Percentiles rank a stretch among this genome's conserved stretches.
Conservation (phyloP, 2,113 vertebrate genomes). For the Mionectes macconnelli region DNA sequence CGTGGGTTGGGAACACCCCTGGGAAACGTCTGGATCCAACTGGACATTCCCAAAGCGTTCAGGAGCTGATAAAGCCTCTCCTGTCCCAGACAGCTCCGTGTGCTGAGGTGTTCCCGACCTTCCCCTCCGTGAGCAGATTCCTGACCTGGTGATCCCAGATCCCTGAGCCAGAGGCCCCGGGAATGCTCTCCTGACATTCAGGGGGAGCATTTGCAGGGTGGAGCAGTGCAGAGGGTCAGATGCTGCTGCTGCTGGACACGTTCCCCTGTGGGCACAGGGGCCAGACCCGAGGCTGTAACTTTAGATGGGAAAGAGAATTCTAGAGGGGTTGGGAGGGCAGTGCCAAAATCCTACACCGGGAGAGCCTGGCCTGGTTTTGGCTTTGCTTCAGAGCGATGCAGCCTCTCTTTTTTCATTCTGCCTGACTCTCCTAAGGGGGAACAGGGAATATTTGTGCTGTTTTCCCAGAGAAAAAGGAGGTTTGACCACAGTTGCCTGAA, state of each 20-base stretch:
- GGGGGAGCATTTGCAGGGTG: neutral
- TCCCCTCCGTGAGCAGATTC: neutral
- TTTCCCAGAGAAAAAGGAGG: neutral
- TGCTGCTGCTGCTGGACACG: neutral
- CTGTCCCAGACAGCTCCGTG: neutral
- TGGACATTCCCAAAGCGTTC: neutral
- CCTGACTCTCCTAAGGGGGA: neutral
- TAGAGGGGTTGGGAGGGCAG: neutral
- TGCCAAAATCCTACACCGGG: neutral
- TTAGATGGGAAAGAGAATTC: neutral
- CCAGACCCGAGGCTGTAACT: neutral
- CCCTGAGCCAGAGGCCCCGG: neutral
- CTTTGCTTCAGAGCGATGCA: neutral
- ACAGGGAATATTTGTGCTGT: neutral
- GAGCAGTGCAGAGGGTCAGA: neutral
- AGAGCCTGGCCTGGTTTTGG: neutral
- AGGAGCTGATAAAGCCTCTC: neutral
- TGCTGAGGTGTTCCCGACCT: neutral
- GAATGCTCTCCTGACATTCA: neutral
- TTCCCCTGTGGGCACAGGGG: neutral
- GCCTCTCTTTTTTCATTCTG: neutral
- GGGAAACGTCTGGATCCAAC: neutral
- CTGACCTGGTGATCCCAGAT: neutral
- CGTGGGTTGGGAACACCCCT: accelerated
- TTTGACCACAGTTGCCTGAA: neutral